These are phyloP conservation scores for Latrodectus hesperus DNA, from an alignment of 2,888 invertebrate species.

Conservation along the genomic window DNA sequence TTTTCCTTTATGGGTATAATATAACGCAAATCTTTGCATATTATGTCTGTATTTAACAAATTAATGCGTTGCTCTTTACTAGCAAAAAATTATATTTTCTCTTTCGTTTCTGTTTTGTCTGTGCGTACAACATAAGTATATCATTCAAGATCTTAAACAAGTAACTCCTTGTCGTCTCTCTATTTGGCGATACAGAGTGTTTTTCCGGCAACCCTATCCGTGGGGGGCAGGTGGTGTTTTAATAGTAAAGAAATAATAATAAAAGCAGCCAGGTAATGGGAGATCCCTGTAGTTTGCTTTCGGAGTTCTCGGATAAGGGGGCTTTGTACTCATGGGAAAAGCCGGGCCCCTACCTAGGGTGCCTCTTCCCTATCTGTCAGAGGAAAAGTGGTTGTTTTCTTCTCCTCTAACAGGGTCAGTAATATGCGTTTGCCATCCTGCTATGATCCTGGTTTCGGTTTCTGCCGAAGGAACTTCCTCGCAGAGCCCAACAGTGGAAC, in stretches of 20 bases:
- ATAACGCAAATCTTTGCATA: too few species aligned
- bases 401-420: neutral
- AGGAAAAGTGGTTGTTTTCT: neutral
- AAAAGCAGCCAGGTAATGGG: slow-evolving; percentile 30
- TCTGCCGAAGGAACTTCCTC: neutral
- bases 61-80: too few species aligned
- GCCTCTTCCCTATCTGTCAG: neutral
- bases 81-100: too few species aligned
- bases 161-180: too few species aligned
- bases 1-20: too few species aligned
- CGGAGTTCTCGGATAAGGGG: neutral
- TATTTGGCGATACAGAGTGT: too few species aligned
- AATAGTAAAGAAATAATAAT: neutral
- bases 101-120: too few species aligned
- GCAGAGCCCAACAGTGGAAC: too few species aligned
- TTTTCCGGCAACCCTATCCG: neutral
- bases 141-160: too few species aligned
- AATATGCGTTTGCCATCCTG: neutral
- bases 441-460: neutral
- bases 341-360: neutral
- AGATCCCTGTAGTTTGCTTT: slow-evolving; percentile 11
- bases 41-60: too few species aligned
- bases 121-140: too few species aligned
- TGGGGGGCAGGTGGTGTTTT: neutral
- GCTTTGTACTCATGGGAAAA: slow-evolving; percentile 37